phyloP scores from a whole-genome alignment of 53 echinoderm and acorn worm genomes.

The Zoroaster sp. region DNA sequence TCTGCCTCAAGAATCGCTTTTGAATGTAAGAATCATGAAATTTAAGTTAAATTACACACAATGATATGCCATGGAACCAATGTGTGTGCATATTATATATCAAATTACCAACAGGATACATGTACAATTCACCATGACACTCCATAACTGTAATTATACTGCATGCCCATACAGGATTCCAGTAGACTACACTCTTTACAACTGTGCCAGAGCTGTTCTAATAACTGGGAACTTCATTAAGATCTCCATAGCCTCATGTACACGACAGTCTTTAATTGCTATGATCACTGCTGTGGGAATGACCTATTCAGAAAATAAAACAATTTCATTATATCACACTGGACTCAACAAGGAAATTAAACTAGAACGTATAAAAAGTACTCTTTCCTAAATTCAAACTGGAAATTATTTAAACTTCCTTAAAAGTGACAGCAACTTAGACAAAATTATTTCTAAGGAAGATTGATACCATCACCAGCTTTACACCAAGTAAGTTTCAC shows the following conservation, averaged over 20 bases:
- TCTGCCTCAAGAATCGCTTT: neutral
- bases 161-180: neutral
- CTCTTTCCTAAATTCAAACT: neutral
- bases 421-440: neutral
- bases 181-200: neutral
- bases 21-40: neutral
- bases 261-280: constrained; percentile 64
- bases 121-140: neutral
- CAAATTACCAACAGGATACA: too few species aligned
- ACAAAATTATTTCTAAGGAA: neutral
- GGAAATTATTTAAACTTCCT: neutral
- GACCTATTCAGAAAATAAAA: constrained; percentile 51
- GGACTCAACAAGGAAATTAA: neutral
- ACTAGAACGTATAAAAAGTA: neutral
- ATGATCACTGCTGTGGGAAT: constrained; percentile 83
- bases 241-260: constrained; percentile 64
- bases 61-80: neutral
- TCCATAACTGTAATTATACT: neutral
- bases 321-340: neutral
- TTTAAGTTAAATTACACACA: neutral
- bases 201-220: constrained; percentile 48
- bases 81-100: neutral
- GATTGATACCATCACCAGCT: neutral
- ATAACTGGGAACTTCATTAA: constrained; percentile 63
- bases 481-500: neutral